Conservation (phyloP, 2,888 invertebrate species). For the Dromius quadrimaculatus region DNA sequence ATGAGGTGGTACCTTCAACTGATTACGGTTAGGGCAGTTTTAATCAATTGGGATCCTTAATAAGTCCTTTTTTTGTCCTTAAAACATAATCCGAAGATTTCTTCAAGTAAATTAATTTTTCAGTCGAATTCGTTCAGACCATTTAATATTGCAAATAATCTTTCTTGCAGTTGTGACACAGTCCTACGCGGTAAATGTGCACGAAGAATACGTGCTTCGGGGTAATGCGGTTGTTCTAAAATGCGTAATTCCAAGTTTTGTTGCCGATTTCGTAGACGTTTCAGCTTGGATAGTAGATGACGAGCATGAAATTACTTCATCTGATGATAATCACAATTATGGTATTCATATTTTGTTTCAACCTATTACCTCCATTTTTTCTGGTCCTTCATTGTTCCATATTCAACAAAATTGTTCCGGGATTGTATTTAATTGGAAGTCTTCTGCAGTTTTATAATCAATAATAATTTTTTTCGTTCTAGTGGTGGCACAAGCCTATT, state of each 20-base stretch:
- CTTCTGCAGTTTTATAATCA: too few species aligned
- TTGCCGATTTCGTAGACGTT: slow-evolving; percentile 86
- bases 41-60: slow-evolving; percentile 71
- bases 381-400: too few species aligned
- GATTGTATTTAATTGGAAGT: too few species aligned
- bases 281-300: slow-evolving; percentile 84
- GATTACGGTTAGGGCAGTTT: slow-evolving; percentile 69
- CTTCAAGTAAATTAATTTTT: not conserved
- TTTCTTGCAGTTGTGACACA: slow-evolving; percentile 84
- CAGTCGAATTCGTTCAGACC: not conserved
- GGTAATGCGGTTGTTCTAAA: slow-evolving; percentile 86
- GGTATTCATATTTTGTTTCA: slow-evolving; percentile 64
- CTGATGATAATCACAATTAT: slow-evolving; percentile 70
- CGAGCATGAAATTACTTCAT: slow-evolving; percentile 67
- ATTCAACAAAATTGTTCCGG: not conserved
- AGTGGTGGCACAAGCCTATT: slow-evolving; percentile 92
- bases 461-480: slow-evolving; percentile 74
- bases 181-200: slow-evolving; percentile 91
- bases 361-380: too few species aligned
- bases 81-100: slow-evolving; percentile 22
- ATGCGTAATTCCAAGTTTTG: slow-evolving; percentile 87
- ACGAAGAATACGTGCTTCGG: slow-evolving; percentile 88
- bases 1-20: slow-evolving; percentile 72
- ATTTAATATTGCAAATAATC: not conserved
- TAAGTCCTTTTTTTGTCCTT: too few species aligned